Evolutionary conservation across 1,140 invertebrate species (phyloP).

Genomic region (Papilio aristodemus): DNA sequence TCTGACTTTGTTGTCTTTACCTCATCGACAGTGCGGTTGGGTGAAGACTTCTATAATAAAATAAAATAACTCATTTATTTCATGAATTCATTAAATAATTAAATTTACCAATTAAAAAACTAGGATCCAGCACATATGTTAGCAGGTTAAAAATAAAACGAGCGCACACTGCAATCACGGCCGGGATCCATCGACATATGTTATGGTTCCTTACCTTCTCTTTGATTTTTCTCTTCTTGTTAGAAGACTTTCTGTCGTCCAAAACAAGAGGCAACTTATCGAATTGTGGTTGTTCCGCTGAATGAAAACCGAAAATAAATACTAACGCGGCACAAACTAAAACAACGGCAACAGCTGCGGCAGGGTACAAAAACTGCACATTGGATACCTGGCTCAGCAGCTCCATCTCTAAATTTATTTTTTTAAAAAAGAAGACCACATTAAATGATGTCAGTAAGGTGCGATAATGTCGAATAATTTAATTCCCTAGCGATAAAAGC

Average conservation of each 20-base stretch:
- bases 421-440: slow-evolving; percentile 68
- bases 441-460: slow-evolving; percentile 72
- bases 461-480: slow-evolving; percentile 76
- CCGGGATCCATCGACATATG: slow-evolving; percentile 41
- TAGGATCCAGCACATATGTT: slow-evolving; percentile 49
- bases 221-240: slow-evolving; percentile 85
- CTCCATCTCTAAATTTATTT: slow-evolving; percentile 78
- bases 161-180: slow-evolving; percentile 50
- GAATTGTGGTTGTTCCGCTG: slow-evolving; percentile 86
- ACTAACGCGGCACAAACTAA: slow-evolving; percentile 84
- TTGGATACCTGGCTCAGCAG: slow-evolving; percentile 80
- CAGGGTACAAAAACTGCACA: slow-evolving; percentile 82
- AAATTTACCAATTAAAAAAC: slow-evolving; percentile 26
- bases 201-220: slow-evolving; percentile 84
- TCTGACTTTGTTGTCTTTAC: slow-evolving; percentile 73
- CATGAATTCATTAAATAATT: not conserved
- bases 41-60: slow-evolving; percentile 74
- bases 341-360: slow-evolving; percentile 84
- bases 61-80: not conserved
- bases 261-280: slow-evolving; percentile 82
- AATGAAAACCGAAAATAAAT: slow-evolving; percentile 87
- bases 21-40: slow-evolving; percentile 77
- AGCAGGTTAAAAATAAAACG: slow-evolving; percentile 76
- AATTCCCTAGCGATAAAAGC: slow-evolving; percentile 76
- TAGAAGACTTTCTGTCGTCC: slow-evolving; percentile 83